These are phyloP conservation scores for Athalia rosae DNA, from an alignment of 2,888 invertebrate genomes.

Conservation along the genomic window DNA sequence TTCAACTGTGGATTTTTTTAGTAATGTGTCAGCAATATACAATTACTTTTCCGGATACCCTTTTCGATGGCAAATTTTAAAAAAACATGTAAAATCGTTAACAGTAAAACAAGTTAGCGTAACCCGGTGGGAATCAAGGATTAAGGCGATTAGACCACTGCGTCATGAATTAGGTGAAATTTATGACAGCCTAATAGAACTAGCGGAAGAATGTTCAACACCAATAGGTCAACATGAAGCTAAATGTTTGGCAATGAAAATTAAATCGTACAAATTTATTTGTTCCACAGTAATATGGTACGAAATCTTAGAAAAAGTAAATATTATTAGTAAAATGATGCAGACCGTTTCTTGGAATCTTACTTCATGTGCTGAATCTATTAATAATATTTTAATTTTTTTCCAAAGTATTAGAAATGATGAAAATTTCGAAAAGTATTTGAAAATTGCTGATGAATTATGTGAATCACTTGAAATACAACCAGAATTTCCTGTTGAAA, in stretches of 20 bases:
- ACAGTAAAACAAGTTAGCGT: conserved; percentile 53
- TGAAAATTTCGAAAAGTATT: conserved; percentile 42
- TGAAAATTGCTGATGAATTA: conserved; percentile 41
- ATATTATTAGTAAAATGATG: conserved; percentile 48
- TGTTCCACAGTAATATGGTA: conserved; percentile 49
- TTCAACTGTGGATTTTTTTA: conserved; percentile 41
- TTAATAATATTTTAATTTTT: conserved; percentile 42
- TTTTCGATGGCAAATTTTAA: conserved; percentile 52
- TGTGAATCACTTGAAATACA: conserved; percentile 40
- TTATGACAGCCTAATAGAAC: conserved; percentile 50
- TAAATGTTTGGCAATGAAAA: conserved; percentile 40
- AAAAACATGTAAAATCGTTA: conserved; percentile 49
- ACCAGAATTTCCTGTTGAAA: conserved; percentile 29
- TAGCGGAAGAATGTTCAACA: conserved; percentile 42
- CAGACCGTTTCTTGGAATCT: conserved; percentile 45
- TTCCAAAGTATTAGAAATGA: conserved; percentile 45
- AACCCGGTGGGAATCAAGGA: conserved; percentile 53
- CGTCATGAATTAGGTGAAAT: conserved; percentile 49
- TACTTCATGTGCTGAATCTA: not conserved
- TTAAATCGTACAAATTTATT: conserved; percentile 45
- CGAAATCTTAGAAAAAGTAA: conserved; percentile 43
- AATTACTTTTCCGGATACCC: conserved; percentile 50
- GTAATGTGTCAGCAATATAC: conserved; percentile 46
- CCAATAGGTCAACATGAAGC: conserved; percentile 38
- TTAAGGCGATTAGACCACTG: conserved; percentile 53